Evolutionary conservation across 2,888 invertebrate species (phyloP), one percentile per base, ranked within the genome.

Genomic region (Cheilosia vernalis): DNA sequence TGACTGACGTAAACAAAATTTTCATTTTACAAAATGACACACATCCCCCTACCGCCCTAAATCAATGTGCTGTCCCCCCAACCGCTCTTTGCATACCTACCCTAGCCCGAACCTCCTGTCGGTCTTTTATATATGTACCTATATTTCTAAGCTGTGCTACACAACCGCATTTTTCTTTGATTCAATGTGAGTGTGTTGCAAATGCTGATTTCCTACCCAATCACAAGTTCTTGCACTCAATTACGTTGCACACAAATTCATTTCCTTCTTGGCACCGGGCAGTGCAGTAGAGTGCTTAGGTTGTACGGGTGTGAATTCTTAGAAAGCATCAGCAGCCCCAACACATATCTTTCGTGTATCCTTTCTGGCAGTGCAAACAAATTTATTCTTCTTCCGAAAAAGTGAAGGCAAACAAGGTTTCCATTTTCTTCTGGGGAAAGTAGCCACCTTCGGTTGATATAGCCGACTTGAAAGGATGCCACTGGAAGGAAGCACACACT

Each of bases 321-420:
- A 42, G 19, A 55, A 55, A 33, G 69, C 9, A n/a, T n/a, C n/a
- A 30, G 47, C 27, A 61, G 44, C 47, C 79, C 27, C 44, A 49
- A 49, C 63, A 30, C 17, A 74, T 21, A 74, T 73, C 51, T 42
- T 72, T 73, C 24, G n/a, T 49, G 64, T 47, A 56, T 78, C 77
- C 72, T 56, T 63, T 74, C 40, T 2, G 61, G 47, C 61, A 78
- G 78, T 78, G 72, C 78, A 83, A 83, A 83, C 83, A 83, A 73
- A 83, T 73, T 66, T 67, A 74, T 74, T 80, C 67, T 74, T 67
- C 74, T 61, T 67, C 72, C 55, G 78, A 66, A 72, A 53, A 78
- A 66, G 82, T 66, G 64, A 83, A 72, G 63, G 78, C 66, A 72
- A 83, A 78, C 82, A 78, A 80, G 74, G 74, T 80, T 61, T 42